Evolutionary conservation across 1,140 invertebrate species (phyloP).

Genomic region (Drosophila azteca): DNA sequence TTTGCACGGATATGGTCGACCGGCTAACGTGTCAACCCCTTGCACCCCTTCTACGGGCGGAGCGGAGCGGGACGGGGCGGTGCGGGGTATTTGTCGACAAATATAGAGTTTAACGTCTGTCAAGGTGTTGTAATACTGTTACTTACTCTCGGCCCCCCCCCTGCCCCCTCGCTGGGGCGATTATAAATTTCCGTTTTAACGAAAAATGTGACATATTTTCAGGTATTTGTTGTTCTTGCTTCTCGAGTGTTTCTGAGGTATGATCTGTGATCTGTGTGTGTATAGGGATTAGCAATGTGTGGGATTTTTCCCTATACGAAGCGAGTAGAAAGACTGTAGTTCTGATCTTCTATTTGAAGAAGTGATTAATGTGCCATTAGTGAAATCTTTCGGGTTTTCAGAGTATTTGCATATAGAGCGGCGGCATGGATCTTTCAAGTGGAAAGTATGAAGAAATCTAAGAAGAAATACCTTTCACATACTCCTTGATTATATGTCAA

Average conservation of each 20-base stretch:
- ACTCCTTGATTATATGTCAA: conserved; percentile 2
- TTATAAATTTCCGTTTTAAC: conserved; percentile 75
- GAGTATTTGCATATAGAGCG: conserved; percentile 41
- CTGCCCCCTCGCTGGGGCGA: conserved; percentile 13
- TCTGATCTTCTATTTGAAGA: conserved; percentile 36
- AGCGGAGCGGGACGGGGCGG: background rate
- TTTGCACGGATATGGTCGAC: conserved; percentile 72
- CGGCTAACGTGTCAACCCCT: background rate
- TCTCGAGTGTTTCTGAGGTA: conserved; percentile 26
- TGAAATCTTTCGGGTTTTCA: conserved; percentile 30
- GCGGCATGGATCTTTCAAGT: conserved; percentile 4
- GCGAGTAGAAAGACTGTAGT: conserved; percentile 13
- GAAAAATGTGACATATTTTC: conserved; percentile 69
- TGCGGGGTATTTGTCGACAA: conserved; percentile 68
- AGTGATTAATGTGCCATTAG: conserved; percentile 67
- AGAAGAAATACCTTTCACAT: conserved; percentile 15
- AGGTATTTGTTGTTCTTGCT: conserved; percentile 9
- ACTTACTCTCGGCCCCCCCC: conserved; percentile 14
- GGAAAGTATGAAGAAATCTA: background rate
- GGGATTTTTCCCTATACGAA: conserved; percentile 59
- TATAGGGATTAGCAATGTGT: conserved; percentile 72
- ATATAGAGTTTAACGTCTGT: conserved; percentile 72
- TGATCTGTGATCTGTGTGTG: conserved; percentile 35
- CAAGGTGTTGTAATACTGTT: conserved; percentile 74
- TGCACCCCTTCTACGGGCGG: too few species aligned